These are phyloP conservation scores for Deilephila elpenor DNA, from an alignment of 2,888 invertebrate genomes.

Conservation along the genomic window DNA sequence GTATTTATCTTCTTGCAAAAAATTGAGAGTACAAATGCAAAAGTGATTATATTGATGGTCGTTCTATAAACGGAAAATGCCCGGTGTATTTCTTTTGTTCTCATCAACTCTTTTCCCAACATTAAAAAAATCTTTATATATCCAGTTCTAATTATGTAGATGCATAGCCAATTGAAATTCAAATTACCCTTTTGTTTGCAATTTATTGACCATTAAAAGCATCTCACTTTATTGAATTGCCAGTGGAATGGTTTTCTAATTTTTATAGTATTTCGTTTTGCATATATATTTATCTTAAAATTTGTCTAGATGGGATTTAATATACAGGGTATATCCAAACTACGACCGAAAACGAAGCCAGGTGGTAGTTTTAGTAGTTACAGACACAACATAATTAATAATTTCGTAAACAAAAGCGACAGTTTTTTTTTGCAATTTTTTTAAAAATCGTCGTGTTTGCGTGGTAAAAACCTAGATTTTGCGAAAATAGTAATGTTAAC, in stretches of 20 bases:
- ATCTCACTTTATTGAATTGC: constrained; percentile 6
- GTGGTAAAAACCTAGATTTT: no score
- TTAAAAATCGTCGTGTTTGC: no score
- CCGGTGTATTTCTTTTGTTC: not conserved
- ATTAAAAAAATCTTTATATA: not conserved
- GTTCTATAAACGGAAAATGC: not conserved
- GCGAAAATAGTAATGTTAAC: no score
- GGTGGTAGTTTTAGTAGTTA: no score
- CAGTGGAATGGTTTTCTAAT: not conserved
- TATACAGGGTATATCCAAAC: no score
- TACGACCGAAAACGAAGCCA: no score
- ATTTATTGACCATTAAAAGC: constrained; percentile 17
- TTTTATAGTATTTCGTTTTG: not conserved
- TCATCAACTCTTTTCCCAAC: not conserved
- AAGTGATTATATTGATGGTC: no score
- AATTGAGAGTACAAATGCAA: no score
- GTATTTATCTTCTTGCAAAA: no score
- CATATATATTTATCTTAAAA: not conserved
- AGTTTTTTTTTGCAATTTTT: no score
- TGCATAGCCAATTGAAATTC: constrained; percentile 8
- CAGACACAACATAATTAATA: no score
- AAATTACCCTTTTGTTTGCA: constrained; percentile 20
- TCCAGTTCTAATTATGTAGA: constrained; percentile 12
- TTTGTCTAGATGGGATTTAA: not conserved
- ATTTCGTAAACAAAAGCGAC: no score